These are phyloP conservation scores for Bombus difficillimus DNA, from an alignment of 1,140 invertebrate genomes.

Conservation along the genomic window DNA sequence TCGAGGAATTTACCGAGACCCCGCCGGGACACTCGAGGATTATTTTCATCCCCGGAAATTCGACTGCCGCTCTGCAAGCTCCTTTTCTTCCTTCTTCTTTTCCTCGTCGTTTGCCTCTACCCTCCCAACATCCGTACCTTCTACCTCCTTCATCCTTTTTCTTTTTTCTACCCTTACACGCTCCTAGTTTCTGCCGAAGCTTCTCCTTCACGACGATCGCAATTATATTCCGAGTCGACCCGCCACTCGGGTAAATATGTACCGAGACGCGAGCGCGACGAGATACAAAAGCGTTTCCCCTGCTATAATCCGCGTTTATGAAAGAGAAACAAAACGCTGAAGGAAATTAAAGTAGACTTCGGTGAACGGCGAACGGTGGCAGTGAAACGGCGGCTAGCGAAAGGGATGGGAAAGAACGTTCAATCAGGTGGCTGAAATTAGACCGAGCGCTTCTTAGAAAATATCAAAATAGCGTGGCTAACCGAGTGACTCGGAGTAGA, in stretches of 20 bases:
- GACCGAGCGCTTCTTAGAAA: conserved; percentile 43
- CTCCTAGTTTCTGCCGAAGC: background rate
- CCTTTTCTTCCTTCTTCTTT: background rate
- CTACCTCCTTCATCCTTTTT: background rate
- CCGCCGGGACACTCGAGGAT: conserved; percentile 38
- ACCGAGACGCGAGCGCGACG: conserved; percentile 45
- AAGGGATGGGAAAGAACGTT: too few species aligned
- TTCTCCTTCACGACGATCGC: conserved; percentile 34
- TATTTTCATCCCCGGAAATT: conserved; percentile 51
- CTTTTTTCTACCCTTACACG: background rate
- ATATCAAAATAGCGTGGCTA: conserved; percentile 27
- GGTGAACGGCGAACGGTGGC: background rate
- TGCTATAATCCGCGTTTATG: conserved; percentile 49
- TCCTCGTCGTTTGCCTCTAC: background rate
- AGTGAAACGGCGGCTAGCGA: too few species aligned
- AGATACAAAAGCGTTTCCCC: conserved; percentile 45
- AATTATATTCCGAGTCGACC: conserved; percentile 40
- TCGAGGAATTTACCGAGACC: conserved; percentile 26
- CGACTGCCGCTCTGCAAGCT: conserved; percentile 19
- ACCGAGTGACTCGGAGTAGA: background rate
- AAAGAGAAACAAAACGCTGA: conserved; percentile 54
- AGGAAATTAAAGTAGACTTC: conserved; percentile 47
- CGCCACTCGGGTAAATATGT: conserved; percentile 49
- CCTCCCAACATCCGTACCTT: too few species aligned
- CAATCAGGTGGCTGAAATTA: conserved; percentile 21